Evolutionary conservation across 2,888 invertebrate genomes (phyloP).

Genomic region (Spisula subtruncata): DNA sequence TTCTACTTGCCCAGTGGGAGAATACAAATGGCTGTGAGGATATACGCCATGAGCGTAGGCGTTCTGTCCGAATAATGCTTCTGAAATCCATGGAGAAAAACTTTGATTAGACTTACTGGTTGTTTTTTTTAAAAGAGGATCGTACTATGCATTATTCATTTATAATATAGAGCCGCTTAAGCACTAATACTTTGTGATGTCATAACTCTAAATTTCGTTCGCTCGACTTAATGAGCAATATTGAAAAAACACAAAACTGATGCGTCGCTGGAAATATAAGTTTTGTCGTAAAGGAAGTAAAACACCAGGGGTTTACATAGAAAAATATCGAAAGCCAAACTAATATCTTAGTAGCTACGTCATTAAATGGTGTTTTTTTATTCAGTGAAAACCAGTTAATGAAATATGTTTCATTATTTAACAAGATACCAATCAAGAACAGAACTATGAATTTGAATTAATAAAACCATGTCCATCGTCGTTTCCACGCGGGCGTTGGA

Average conservation of each 20-base stretch:
- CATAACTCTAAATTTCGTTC: not conserved
- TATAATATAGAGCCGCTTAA: not conserved
- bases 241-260: not conserved
- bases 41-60: constrained; percentile 53
- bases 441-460: no score
- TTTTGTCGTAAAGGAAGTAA: constrained; percentile 5
- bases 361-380: not conserved
- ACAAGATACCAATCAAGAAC: no score
- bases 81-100: constrained; percentile 42
- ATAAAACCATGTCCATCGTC: no score
- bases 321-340: not conserved
- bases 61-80: constrained; percentile 61
- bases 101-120: not conserved
- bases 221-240: not conserved
- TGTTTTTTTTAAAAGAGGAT: not conserved
- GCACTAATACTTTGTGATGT: not conserved
- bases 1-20: constrained; percentile 54
- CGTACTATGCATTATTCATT: not conserved
- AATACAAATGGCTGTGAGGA: constrained; percentile 47
- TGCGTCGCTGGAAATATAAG: not conserved
- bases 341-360: not conserved
- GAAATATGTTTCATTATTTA: no score
- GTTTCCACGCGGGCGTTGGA: no score
- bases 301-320: not conserved
- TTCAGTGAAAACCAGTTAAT: no score